These are phyloP conservation scores for Arnoldichthys spilopterus DNA, from an alignment of 2,797 vertebrate genomes.

Conservation along the genomic window DNA sequence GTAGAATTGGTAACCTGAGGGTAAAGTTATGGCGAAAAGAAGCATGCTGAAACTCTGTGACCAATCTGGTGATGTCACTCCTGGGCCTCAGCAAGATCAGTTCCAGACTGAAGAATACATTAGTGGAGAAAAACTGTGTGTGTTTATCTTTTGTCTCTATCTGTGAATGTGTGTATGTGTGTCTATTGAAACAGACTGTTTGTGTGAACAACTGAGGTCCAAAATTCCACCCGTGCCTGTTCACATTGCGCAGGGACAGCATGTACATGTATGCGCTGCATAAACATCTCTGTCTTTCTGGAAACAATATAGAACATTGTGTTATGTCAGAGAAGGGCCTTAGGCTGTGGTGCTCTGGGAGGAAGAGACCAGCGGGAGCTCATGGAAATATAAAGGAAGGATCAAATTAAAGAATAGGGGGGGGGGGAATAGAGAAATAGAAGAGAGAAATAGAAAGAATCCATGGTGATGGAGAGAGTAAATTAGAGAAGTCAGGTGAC, in stretches of 20 bases:
- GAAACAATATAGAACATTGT: slow-evolving; percentile 66
- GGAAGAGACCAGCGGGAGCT: background rate
- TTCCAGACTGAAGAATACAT: background rate
- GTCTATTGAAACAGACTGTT: background rate
- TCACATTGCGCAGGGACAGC: slow-evolving; percentile 20
- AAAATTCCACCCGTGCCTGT: slow-evolving; percentile 14
- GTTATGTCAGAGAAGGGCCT: slow-evolving; percentile 20
- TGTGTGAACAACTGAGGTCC: slow-evolving; percentile 9
- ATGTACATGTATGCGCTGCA: slow-evolving; percentile 21
- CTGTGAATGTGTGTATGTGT: background rate
- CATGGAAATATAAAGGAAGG: slow-evolving; percentile 25
- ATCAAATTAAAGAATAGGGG: slow-evolving; percentile 10
- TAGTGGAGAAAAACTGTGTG: background rate
- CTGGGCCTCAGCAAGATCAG: background rate
- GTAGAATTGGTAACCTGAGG: background rate
- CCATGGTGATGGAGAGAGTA: slow-evolving; percentile 13
- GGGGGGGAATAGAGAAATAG: background rate
- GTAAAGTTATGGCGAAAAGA: background rate
- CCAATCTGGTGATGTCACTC: slow-evolving; percentile 20
- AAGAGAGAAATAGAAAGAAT: background rate
- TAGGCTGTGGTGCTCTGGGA: background rate
- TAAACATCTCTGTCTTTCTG: slow-evolving; percentile 63
- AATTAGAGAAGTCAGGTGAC: slow-evolving; percentile 18
- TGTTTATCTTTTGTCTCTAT: slow-evolving; percentile 14
- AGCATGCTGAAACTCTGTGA: background rate